phyloP scores from a whole-genome alignment of 2,797 vertebrate species.

The Melanotaenia pygmaea region DNA sequence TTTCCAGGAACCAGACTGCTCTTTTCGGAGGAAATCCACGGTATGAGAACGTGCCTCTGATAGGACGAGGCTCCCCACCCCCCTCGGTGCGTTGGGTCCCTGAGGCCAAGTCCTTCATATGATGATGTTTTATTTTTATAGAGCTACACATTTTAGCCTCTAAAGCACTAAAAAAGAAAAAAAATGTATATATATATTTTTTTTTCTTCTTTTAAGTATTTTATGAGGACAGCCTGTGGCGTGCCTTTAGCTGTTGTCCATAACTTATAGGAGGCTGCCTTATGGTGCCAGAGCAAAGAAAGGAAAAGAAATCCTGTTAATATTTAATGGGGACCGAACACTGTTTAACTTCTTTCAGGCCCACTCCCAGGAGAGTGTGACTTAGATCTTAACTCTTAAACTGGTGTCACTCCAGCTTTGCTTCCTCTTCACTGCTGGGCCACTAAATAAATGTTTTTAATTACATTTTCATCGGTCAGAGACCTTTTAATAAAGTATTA shows the following conservation, averaged over 20 bases:
- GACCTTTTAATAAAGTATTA: slow-evolving; percentile 8
- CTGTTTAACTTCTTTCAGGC: slow-evolving; percentile 52
- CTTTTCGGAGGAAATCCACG: slow-evolving; percentile 94
- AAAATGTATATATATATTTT: too few species aligned
- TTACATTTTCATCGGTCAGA: slow-evolving; percentile 48
- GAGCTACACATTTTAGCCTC: slow-evolving; percentile 23
- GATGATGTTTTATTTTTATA: slow-evolving; percentile 48
- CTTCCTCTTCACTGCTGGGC: slow-evolving; percentile 36
- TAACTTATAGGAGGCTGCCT: slow-evolving; percentile 8
- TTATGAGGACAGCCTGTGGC: slow-evolving; percentile 2
- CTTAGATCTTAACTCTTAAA: slow-evolving; percentile 13
- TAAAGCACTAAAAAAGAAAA: slow-evolving; percentile 12
- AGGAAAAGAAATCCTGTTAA: slow-evolving; percentile 66
- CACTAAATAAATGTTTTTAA: slow-evolving; percentile 46
- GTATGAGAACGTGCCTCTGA: slow-evolving; percentile 95
- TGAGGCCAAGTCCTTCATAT: slow-evolving; percentile 67
- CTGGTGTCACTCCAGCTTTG: slow-evolving; percentile 38
- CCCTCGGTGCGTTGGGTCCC: slow-evolving; percentile 90
- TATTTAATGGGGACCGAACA: slow-evolving; percentile 65
- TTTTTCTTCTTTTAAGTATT: slow-evolving; percentile 1
- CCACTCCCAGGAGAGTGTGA: slow-evolving; percentile 31
- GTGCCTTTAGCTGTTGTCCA: slow-evolving; percentile 28
- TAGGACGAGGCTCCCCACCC: slow-evolving; percentile 92
- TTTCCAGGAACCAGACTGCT: slow-evolving; percentile 89
- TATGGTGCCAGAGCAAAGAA: slow-evolving; percentile 34